Evolutionary conservation across 2,888 invertebrate species (phyloP), one percentile per base, ranked within the genome.

Genomic region (Harpalus rubripes): DNA sequence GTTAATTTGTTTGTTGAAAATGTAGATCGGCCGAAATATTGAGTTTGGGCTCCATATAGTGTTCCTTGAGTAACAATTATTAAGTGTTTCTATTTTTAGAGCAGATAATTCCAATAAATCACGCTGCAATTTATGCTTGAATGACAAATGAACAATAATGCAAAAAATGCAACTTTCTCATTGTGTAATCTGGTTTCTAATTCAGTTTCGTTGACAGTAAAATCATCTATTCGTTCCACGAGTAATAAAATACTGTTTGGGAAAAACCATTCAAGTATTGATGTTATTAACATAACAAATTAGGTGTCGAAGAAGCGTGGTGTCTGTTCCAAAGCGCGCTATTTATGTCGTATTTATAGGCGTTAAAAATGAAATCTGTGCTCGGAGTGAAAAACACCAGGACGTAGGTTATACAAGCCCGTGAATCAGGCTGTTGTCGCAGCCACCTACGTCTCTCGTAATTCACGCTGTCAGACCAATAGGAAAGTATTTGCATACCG

Each of bases 401-500:
- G 15, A 74, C 44, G 72, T 74, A 74, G 72, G 44, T 41, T 18
- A 44, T 74, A 74, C 72, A 44, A 74, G 44, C 15, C 41, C 16
- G 41, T 74, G 80, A 80, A 63, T 63, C 80, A 80, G 61, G 59
- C 61, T 41, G 80, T 80, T 80, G 80, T 80, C 41, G 63, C 63
- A 63, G 59, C 80, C 80, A 63, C 80, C 80, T 80, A 80, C 80
- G 80, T 63, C 39, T 61, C 61, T 80, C 61, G 80, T 80, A 80
- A 63, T 80, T 80, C 63, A 80, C 63, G 61, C 39, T 80, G 80
- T 80, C 63, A 61, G 44, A 22, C 80, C 61, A 80, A 74, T 74
- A 74, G 16, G 72, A 74, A 74, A 74, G 44, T 74, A 63, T 80
- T 80, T 80, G 59, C 80, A 80, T 80, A 63, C 80, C 18, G 80